Evolutionary conservation across 2,888 invertebrate species (phyloP), one percentile per base, ranked within the genome.

Genomic region (Blera fallax): DNA sequence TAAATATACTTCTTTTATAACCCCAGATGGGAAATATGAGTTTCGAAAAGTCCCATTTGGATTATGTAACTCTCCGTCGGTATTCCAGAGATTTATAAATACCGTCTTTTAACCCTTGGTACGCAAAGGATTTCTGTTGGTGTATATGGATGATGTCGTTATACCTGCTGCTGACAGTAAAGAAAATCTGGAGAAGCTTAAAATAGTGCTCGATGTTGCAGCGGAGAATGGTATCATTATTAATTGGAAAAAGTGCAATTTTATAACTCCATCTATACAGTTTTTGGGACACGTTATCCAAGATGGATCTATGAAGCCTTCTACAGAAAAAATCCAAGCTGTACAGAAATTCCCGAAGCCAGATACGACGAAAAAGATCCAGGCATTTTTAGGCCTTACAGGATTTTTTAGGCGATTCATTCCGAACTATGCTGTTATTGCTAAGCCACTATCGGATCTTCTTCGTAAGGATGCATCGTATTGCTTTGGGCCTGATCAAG

Each of bases 351-450:
- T 88, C 7, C 79, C 88, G 3, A 58, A 34, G 14, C 88, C 88
- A 21, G 84, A 27, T 18, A 87, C 82, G 45, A 79, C 87, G 1
- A 87, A 88, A 43, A 81, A 88, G 62, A 82, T 89, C 8, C 73
- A 88, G 21, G 88, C 88, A 43, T 87, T 89, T 52, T 76, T 89
- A 70, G 89, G 89, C 8, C 58, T 90, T n/a, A 88, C 89, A 1
- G 77, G 82, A 2, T 90, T 88, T 62, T 89, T 89, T 69, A 73
- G 89, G 8, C 88, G 88, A 52, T 72, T 79, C 11, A 60, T 80
- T 50, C 0, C 10, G 10, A 32, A 11, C 16, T 69, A 69, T 10
- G 83, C 88, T 16, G 60, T 70, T 8, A 80, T 88, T 7, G 77
- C 88, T 0, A 87, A 87, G 78, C 88, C 89, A 29, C 48, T 88